Conservation (phyloP, 2,797 vertebrate species). For the Vultur gryphus region DNA sequence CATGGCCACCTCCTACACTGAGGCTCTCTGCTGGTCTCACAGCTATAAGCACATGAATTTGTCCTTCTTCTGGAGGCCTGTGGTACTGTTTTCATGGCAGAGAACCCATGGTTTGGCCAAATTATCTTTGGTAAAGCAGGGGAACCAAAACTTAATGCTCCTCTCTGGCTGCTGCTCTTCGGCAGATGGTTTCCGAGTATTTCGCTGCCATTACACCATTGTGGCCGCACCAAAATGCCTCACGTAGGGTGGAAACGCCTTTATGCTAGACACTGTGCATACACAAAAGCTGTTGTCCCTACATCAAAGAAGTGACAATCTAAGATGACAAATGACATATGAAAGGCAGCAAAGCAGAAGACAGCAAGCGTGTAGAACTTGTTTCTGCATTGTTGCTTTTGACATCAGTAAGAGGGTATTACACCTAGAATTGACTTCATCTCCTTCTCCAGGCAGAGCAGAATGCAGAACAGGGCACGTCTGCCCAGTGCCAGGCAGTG, state of each 20-base stretch:
- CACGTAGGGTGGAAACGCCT: background rate
- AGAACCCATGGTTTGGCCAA: background rate
- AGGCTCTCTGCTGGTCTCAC: background rate
- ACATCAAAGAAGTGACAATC: slow-evolving; percentile 1
- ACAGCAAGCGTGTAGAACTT: background rate
- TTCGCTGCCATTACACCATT: background rate
- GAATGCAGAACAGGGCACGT: background rate
- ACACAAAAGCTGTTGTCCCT: background rate
- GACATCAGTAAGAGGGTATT: background rate
- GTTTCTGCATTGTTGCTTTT: background rate
- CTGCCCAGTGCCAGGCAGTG: background rate
- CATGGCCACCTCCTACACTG: background rate
- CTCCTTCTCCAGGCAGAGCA: background rate
- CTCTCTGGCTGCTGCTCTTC: background rate
- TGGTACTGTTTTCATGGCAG: background rate
- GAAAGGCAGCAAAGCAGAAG: slow-evolving; percentile 29
- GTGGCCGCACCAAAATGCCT: background rate
- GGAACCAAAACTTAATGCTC: background rate
- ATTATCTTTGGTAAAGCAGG: background rate
- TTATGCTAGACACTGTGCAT: background rate
- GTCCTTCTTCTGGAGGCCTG: background rate
- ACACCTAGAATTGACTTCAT: background rate
- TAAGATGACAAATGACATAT: slow-evolving; percentile 22
- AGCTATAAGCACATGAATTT: background rate
- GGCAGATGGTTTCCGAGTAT: background rate